These are phyloP conservation scores for Pogoniulus pusillus DNA, from an alignment of 2,797 vertebrate genomes.

Conservation along the genomic window DNA sequence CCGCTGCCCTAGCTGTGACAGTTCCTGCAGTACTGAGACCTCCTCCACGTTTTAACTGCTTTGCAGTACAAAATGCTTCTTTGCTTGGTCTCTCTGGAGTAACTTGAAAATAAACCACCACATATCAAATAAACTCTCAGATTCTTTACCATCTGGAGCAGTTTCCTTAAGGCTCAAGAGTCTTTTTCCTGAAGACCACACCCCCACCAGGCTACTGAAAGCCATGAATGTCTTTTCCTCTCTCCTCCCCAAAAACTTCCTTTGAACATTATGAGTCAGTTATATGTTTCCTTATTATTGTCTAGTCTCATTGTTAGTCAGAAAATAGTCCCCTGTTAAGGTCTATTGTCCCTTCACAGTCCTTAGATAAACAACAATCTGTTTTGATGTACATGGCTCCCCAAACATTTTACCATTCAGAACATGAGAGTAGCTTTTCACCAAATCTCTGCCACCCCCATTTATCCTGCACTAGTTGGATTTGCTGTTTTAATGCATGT, in stretches of 20 bases:
- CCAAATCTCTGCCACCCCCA: background rate
- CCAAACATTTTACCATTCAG: background rate
- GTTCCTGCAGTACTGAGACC: background rate
- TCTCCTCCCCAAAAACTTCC: conserved; percentile 41
- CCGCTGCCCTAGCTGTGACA: background rate
- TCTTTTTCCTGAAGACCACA: background rate
- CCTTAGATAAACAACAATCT: background rate
- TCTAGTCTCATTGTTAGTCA: background rate
- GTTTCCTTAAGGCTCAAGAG: conserved; percentile 25
- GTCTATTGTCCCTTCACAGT: background rate
- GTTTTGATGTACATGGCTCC: background rate
- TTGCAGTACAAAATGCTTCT: background rate
- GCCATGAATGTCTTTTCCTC: background rate
- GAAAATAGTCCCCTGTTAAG: background rate
- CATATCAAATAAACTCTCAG: background rate
- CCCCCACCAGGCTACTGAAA: background rate
- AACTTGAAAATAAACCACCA: conserved; percentile 6
- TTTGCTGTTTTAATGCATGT: background rate
- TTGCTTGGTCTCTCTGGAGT: background rate
- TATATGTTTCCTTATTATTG: conserved; percentile 2
- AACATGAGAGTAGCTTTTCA: background rate
- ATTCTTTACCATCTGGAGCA: background rate
- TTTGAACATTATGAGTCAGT: conserved; percentile 24
- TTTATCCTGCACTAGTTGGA: background rate
- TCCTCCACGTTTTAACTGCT: background rate